Evolutionary conservation across 2,797 vertebrate species (phyloP).

Genomic region (Champsocephalus gunnari): DNA sequence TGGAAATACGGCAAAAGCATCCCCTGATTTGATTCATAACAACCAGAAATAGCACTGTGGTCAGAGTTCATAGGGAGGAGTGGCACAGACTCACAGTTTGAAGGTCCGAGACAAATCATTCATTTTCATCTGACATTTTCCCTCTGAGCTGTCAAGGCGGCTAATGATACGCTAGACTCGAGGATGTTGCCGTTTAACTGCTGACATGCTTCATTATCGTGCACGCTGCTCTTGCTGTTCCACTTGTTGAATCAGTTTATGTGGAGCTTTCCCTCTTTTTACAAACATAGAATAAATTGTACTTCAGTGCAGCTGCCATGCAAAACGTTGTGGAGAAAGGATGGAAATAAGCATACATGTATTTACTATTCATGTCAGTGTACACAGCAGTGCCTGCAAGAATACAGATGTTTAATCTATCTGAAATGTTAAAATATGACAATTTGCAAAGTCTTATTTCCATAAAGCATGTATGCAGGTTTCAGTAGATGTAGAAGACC

Average conservation of each 20-base stretch:
- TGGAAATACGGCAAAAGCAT: no score
- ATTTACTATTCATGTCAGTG: neutral
- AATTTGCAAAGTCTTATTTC: neutral
- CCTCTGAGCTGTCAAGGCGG: conserved; percentile 5
- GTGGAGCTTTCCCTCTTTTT: neutral
- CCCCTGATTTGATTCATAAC: neutral
- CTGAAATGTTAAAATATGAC: neutral
- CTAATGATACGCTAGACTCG: neutral
- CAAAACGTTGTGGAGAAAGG: neutral
- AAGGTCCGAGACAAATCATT: neutral
- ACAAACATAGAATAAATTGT: conserved; percentile 12
- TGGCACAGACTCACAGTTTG: neutral
- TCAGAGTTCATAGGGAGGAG: neutral
- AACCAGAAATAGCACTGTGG: neutral
- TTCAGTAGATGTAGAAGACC: neutral
- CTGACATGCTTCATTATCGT: conserved; percentile 13
- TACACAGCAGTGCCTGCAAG: neutral
- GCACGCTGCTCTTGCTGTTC: conserved; percentile 7
- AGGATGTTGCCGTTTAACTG: neutral
- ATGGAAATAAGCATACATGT: conserved; percentile 7
- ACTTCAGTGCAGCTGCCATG: neutral
- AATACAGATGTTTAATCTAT: conserved; percentile 1
- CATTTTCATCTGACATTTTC: neutral
- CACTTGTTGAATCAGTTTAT: conserved; percentile 26
- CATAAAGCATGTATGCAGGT: neutral